Evolutionary conservation across 2,888 invertebrate genomes (phyloP), one percentile per base, ranked within the genome.

Genomic region (Neuroscelio doddi): DNA sequence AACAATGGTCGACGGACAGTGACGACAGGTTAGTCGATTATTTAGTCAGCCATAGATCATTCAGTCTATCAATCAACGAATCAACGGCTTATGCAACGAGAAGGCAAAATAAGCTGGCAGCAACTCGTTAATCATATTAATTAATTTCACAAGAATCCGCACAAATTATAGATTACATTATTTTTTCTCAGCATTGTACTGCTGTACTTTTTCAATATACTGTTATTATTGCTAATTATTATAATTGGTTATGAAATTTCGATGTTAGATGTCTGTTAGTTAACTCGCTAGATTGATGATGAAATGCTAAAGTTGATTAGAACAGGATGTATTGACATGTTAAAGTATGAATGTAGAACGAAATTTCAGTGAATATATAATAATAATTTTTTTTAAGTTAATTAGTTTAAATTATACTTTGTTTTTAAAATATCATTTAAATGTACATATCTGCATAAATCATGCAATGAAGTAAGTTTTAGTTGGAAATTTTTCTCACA

Each of bases 251-350:
- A 32, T 34, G 44, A 42, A 42, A 68, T 50, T 68, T 70, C 69
- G 73, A 72, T 76, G 74, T 75, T 76, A 76, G 73, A 75, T 75
- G 76, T 75, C 74, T 72, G 75, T 74, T 77, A 64, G 68, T 74
- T 59, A 67, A 67, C 56, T 69, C 52, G 62, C 50, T 64, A 51
- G 21, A 55, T 65, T 41, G 47, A 46, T 53, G 42, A 27, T 26
- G 21, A 63, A 58, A 51, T 50, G 44, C 27, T 47, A 51, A 51
- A 38, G 30, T 32, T 47, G 52, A 32, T 26, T 44, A 47, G 52
- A 56, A 32, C 56, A 34, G 62, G 44, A 12, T 45, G 47, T 55
- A 10, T 32, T 7, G 10, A 32, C 9, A 32, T 3, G 9, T 24
- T 9, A 7, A 8, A 36, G n/a, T 21, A n/a, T 16, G 9, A 27